phyloP scores from a whole-genome alignment of 2,888 invertebrate genomes.

The Drosophila pegasa region DNA sequence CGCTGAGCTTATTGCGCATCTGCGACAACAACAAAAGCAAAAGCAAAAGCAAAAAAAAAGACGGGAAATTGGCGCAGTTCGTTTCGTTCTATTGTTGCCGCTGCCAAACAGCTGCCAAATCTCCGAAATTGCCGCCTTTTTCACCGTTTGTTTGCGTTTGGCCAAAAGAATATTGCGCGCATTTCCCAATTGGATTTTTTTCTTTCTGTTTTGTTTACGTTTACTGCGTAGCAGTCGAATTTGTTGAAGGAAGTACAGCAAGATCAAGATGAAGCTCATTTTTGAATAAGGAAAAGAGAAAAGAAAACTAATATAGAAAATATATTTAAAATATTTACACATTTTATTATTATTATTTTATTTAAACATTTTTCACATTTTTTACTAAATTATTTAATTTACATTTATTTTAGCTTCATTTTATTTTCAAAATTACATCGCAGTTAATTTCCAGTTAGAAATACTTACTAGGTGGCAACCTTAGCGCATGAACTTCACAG shows the following conservation, averaged over 20 bases:
- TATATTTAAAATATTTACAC: neutral
- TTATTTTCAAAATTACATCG: slow-evolving; percentile 2
- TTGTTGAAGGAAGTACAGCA: neutral
- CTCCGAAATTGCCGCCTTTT: slow-evolving; percentile 50
- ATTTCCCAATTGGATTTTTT: slow-evolving; percentile 20
- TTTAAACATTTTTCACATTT: neutral
- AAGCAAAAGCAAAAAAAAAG: neutral
- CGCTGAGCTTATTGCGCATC: slow-evolving; percentile 62
- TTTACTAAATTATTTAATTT: neutral
- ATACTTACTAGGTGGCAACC: slow-evolving; percentile 47
- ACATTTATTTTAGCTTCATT: neutral
- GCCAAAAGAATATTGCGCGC: slow-evolving; percentile 39
- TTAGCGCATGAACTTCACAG: slow-evolving; percentile 45
- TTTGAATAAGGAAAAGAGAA: neutral
- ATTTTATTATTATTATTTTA: neutral
- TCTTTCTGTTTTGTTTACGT: slow-evolving; percentile 6
- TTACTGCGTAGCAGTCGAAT: slow-evolving; percentile 5
- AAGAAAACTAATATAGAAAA: neutral
- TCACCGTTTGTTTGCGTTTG: slow-evolving; percentile 66
- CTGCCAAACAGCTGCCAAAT: slow-evolving; percentile 51
- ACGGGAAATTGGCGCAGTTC: slow-evolving; percentile 49
- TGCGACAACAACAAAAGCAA: slow-evolving; percentile 41
- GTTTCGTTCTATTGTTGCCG: slow-evolving; percentile 30
- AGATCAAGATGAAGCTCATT: neutral
- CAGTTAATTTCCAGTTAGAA: slow-evolving; percentile 11